Percentiles rank a stretch among this genome's conserved stretches.
phyloP scores from a whole-genome alignment of 2,797 vertebrate species.

The Loris lydekkerianus region DNA sequence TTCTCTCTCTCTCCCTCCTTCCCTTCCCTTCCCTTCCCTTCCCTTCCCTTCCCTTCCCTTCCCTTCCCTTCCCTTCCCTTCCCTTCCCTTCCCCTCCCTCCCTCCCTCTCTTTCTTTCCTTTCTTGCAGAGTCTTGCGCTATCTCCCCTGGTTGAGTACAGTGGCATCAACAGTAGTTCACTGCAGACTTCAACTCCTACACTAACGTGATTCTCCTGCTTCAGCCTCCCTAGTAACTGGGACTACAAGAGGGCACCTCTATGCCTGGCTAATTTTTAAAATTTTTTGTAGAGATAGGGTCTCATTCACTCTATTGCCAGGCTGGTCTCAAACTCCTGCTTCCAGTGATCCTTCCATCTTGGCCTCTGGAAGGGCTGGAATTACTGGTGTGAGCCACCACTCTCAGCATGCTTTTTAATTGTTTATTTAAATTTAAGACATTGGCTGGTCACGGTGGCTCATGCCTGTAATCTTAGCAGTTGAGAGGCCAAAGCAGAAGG shows the following conservation, averaged over 20 bases:
- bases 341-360: background rate
- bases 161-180: background rate
- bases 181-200: background rate
- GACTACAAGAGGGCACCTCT: background rate
- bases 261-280: background rate
- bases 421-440: conserved; percentile 4
- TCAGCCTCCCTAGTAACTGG: background rate
- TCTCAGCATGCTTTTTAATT: background rate
- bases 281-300: background rate
- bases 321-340: too few relatives aligned
- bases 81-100: too few relatives aligned
- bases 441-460: background rate
- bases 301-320: background rate
- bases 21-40: too few relatives aligned
- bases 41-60: too few relatives aligned
- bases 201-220: background rate
- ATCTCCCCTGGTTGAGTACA: too few relatives aligned
- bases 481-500: background rate
- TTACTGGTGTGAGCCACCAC: background rate
- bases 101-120: too few relatives aligned
- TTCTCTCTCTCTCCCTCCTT: too few relatives aligned
- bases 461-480: background rate
- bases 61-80: too few relatives aligned
- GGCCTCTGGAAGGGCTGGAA: background rate
- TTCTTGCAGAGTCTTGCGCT: too few relatives aligned